phyloP scores from a whole-genome alignment of 1,140 invertebrate genomes.

The Scaptomyza pallida region DNA sequence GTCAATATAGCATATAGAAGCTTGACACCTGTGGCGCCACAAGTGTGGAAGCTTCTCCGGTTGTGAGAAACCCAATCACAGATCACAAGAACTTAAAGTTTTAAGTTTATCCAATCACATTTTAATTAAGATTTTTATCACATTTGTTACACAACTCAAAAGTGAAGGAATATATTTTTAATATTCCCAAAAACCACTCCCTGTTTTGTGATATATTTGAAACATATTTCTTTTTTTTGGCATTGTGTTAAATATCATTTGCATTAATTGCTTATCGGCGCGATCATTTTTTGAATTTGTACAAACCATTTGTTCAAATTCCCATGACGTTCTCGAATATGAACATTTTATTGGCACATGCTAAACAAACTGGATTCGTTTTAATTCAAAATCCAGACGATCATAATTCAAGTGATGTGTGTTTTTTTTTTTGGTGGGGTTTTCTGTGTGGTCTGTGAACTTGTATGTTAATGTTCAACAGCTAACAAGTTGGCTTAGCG shows the following conservation, averaged over 20 bases:
- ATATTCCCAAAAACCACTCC: too few relatives aligned
- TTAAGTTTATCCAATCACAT: too few relatives aligned
- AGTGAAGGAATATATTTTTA: too few relatives aligned
- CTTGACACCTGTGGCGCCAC: conserved; percentile 65
- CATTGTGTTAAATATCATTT: conserved; percentile 4
- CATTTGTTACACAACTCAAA: too few relatives aligned
- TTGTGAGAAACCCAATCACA: neutral
- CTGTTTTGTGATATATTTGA: too few relatives aligned
- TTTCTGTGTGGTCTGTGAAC: conserved; percentile 35
- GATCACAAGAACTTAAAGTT: neutral
- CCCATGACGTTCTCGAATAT: conserved; percentile 5
- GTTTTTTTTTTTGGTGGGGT: conserved; percentile 2
- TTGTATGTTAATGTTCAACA: conserved; percentile 28
- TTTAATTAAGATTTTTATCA: too few relatives aligned
- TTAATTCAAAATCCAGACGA: conserved; percentile 17
- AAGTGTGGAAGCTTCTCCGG: conserved; percentile 31
- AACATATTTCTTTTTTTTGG: too few relatives aligned
- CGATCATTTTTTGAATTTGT: conserved; percentile 23
- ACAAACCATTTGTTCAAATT: conserved; percentile 21
- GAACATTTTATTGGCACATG: conserved; percentile 34
- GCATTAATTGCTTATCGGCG: conserved; percentile 14
- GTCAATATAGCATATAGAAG: conserved; percentile 62
- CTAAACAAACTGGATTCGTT: conserved; percentile 37
- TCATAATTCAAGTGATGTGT: conserved; percentile 18
- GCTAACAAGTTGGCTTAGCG: conserved; percentile 1